phyloP scores from a whole-genome alignment of 2,797 vertebrate genomes.

The Sebastes taczanowskii region DNA sequence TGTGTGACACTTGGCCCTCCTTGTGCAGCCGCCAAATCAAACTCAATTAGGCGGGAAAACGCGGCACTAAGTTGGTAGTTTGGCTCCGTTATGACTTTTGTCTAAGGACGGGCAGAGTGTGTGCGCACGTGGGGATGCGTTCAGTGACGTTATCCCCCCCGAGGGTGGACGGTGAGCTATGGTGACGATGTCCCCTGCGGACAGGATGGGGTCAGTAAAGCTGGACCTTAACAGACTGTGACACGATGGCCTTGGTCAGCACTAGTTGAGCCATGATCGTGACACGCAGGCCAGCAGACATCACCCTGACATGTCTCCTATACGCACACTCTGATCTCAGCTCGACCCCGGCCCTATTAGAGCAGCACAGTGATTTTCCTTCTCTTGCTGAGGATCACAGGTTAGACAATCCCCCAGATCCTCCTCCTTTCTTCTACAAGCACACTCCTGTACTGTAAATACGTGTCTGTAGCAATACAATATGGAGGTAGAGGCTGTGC shows the following conservation, averaged over 20 bases:
- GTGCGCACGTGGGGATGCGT: not conserved
- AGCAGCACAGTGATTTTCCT: constrained; percentile 31
- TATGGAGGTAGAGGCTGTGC: not conserved
- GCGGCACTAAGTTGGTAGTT: constrained; percentile 51
- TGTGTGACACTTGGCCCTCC: constrained; percentile 57
- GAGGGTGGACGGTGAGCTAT: constrained; percentile 7
- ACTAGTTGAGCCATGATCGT: constrained; percentile 9
- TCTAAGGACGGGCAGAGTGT: constrained; percentile 46
- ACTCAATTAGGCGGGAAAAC: constrained; percentile 73
- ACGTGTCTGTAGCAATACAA: not conserved
- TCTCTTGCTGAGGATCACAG: constrained; percentile 21
- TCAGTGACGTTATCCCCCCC: constrained; percentile 25
- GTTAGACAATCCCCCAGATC: constrained; percentile 47
- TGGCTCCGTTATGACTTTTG: constrained; percentile 59
- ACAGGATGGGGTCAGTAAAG: constrained; percentile 53
- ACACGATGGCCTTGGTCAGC: constrained; percentile 59
- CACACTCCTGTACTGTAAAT: not conserved
- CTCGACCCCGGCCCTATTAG: constrained; percentile 38
- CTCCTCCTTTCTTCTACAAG: not conserved
- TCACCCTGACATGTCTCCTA: constrained; percentile 55
- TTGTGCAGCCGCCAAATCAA: constrained; percentile 68
- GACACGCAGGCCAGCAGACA: constrained; percentile 33
- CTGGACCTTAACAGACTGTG: constrained; percentile 54
- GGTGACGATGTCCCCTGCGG: constrained; percentile 17
- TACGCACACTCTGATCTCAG: constrained; percentile 33